A percentile compares a stretch with the other conserved stretches of the same genome.
Conservation (phyloP, 2,113 vertebrate genomes). For the Noctilio leporinus region DNA sequence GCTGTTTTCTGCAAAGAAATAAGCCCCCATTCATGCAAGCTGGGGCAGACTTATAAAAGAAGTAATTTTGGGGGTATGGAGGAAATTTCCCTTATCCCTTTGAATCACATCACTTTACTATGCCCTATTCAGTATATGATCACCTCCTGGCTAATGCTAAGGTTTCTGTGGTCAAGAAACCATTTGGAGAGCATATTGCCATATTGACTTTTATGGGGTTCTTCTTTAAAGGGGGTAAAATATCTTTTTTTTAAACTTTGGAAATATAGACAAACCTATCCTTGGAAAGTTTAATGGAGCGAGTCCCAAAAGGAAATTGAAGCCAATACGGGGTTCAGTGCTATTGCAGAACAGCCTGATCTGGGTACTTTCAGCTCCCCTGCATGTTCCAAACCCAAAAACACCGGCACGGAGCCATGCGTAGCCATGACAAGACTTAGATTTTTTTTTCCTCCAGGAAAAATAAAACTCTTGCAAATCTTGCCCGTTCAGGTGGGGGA, state of each 20-base stretch:
- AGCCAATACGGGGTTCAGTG: not conserved
- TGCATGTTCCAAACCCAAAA: not conserved
- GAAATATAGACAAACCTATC: not conserved
- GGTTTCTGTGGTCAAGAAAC: not conserved
- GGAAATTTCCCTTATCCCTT: not conserved
- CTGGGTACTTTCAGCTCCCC: not conserved
- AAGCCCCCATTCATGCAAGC: not conserved
- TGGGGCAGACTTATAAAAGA: not conserved
- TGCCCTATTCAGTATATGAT: not conserved
- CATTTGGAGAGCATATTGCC: not conserved
- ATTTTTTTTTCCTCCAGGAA: not conserved
- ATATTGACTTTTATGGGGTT: slow-evolving; percentile 2
- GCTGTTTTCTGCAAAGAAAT: not conserved
- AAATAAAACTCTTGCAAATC: no score
- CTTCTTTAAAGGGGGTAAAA: slow-evolving; percentile 21
- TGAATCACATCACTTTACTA: not conserved
- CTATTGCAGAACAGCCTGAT: not conserved
- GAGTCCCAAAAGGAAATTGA: not conserved
- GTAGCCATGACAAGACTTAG: not conserved
- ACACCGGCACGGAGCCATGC: not conserved
- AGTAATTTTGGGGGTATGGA: not conserved
- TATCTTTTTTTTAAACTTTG: slow-evolving; percentile 23
- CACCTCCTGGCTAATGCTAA: not conserved
- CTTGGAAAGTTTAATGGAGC: not conserved
- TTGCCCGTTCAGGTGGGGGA: no score